Evolutionary conservation across 1,140 invertebrate genomes (phyloP).

Genomic region (Plectrocnemia conspersa): DNA sequence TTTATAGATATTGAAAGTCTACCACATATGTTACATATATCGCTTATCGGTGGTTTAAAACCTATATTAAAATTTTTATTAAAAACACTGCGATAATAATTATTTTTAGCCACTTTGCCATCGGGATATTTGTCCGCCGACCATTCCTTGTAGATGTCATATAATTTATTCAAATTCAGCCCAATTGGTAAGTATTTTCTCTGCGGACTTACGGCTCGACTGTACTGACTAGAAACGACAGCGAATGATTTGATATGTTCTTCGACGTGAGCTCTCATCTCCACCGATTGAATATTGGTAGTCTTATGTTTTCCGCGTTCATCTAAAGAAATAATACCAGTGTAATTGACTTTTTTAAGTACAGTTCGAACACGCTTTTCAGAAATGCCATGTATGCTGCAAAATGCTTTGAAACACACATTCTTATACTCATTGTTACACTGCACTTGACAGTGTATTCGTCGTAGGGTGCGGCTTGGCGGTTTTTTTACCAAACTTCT

Average conservation of each 20-base stretch:
- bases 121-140: not conserved
- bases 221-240: constrained; percentile 3
- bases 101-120: not conserved
- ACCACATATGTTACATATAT: no score
- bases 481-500: not conserved
- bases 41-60: not conserved
- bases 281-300: not conserved
- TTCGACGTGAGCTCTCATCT: not conserved
- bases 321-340: not conserved
- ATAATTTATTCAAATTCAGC: not conserved
- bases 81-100: not conserved
- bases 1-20: no score
- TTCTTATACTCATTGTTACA: not conserved
- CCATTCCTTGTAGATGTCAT: not conserved
- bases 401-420: not conserved
- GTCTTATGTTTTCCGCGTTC: not conserved
- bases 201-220: not conserved
- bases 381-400: not conserved
- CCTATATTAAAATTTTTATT: constrained; percentile 1
- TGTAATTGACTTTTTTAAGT: not conserved
- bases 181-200: not conserved
- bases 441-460: not conserved
- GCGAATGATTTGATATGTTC: not conserved
- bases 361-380: not conserved
- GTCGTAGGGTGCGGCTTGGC: not conserved